Evolutionary conservation across 1,140 invertebrate genomes (phyloP).

Genomic region (Drosophila murphyi): DNA sequence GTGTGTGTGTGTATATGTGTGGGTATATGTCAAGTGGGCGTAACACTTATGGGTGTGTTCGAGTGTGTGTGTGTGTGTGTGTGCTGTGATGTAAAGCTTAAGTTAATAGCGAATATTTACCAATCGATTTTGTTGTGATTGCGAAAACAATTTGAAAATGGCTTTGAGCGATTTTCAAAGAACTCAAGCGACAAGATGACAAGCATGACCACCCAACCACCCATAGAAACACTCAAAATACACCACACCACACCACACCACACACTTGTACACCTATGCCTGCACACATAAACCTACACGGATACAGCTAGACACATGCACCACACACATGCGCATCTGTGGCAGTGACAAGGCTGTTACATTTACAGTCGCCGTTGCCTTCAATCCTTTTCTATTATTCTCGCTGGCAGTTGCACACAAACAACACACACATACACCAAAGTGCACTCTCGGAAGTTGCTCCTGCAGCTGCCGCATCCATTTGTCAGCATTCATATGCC

Average conservation of each 20-base stretch:
- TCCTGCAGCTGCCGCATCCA: slow-evolving; percentile 43
- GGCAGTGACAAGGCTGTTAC: slow-evolving; percentile 30
- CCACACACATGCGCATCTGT: slow-evolving; percentile 19
- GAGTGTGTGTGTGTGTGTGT: neutral
- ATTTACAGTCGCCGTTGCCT: slow-evolving; percentile 14
- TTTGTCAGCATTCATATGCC: slow-evolving; percentile 43
- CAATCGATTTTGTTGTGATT: slow-evolving; percentile 78
- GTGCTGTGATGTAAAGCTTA: slow-evolving; percentile 36
- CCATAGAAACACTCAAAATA: neutral
- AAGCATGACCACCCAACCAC: slow-evolving; percentile 48
- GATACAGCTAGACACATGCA: slow-evolving; percentile 1
- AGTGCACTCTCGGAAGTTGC: slow-evolving; percentile 34
- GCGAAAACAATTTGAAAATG: slow-evolving; percentile 78
- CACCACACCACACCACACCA: slow-evolving; percentile 1
- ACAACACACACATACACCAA: neutral
- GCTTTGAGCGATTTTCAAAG: slow-evolving; percentile 74
- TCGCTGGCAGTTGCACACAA: slow-evolving; percentile 4
- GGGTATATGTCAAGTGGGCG: slow-evolving; percentile 32
- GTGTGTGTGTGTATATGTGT: slow-evolving; percentile 7
- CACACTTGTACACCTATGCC: neutral
- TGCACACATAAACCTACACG: neutral
- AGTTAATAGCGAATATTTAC: slow-evolving; percentile 60
- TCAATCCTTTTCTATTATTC: slow-evolving; percentile 41
- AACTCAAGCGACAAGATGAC: slow-evolving; percentile 63
- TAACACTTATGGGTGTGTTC: slow-evolving; percentile 12